These are phyloP conservation scores for Ceratotherium simum DNA, from an alignment of 2,113 vertebrate genomes.

Conservation along the genomic window DNA sequence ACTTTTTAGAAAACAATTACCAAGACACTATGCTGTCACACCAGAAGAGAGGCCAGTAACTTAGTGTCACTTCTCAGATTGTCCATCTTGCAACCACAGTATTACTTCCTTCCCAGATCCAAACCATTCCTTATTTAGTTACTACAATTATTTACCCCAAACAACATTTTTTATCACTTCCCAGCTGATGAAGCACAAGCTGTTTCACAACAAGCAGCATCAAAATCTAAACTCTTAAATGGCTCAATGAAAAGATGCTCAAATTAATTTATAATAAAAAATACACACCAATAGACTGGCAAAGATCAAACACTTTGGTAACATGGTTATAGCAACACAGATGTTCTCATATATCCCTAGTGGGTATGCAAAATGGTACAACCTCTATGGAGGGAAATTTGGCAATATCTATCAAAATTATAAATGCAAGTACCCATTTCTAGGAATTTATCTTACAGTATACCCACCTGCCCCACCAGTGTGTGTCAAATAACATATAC, in stretches of 20 bases:
- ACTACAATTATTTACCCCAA: neutral
- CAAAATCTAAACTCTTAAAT: constrained; percentile 30
- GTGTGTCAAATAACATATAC: constrained; percentile 24
- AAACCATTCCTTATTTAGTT: neutral
- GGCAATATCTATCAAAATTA: neutral
- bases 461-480: neutral
- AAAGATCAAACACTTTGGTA: neutral
- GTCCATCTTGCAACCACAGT: neutral
- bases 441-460: neutral
- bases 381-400: neutral
- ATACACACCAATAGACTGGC: neutral
- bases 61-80: neutral
- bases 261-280: constrained; percentile 34
- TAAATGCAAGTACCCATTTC: neutral
- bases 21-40: neutral
- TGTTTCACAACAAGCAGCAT: neutral
- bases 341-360: neutral
- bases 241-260: constrained; percentile 19
- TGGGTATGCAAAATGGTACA: neutral
- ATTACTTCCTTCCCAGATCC: neutral
- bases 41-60: neutral
- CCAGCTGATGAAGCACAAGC: neutral
- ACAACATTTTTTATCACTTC: neutral
- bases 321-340: neutral
- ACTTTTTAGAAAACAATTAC: neutral